Evolutionary conservation across 1,140 invertebrate species (phyloP).

Genomic region (Formica exsecta): DNA sequence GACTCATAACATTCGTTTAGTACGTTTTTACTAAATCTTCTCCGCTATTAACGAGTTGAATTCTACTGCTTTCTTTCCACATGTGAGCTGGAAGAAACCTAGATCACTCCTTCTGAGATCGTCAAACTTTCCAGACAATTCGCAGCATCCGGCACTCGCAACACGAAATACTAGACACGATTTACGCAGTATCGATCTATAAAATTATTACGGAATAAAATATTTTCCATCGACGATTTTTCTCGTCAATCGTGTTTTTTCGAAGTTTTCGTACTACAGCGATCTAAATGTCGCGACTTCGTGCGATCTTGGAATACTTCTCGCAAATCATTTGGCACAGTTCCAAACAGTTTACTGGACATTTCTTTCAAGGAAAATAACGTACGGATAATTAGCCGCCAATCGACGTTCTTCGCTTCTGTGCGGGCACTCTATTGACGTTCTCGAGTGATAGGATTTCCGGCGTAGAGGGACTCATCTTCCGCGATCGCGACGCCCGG

Average conservation of each 20-base stretch:
- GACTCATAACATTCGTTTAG: not conserved
- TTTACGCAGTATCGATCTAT: not conserved
- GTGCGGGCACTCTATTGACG: conserved; percentile 44
- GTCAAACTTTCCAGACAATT: conserved; percentile 24
- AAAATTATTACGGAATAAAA: not conserved
- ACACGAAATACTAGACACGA: conserved; percentile 17
- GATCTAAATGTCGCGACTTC: conserved; percentile 1
- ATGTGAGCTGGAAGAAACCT: conserved; percentile 7
- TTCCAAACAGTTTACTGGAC: conserved; percentile 42
- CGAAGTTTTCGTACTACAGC: not conserved
- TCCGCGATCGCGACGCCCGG: conserved; percentile 25
- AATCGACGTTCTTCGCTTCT: conserved; percentile 39
- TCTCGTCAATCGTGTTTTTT: not conserved
- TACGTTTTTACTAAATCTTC: conserved; percentile 12
- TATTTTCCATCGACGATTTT: not conserved
- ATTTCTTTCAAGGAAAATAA: conserved; percentile 33
- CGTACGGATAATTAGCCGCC: conserved; percentile 47
- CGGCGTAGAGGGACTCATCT: conserved; percentile 50
- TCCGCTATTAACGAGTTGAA: conserved; percentile 23
- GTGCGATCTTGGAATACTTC: conserved; percentile 13
- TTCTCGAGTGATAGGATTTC: conserved; percentile 63
- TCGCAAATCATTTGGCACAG: conserved; percentile 58
- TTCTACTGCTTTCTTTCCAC: not conserved
- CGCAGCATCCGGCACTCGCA: not conserved
- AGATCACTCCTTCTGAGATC: conserved; percentile 44